Evolutionary conservation across 2,888 invertebrate genomes (phyloP).

Genomic region (Drosophila picticornis): DNA sequence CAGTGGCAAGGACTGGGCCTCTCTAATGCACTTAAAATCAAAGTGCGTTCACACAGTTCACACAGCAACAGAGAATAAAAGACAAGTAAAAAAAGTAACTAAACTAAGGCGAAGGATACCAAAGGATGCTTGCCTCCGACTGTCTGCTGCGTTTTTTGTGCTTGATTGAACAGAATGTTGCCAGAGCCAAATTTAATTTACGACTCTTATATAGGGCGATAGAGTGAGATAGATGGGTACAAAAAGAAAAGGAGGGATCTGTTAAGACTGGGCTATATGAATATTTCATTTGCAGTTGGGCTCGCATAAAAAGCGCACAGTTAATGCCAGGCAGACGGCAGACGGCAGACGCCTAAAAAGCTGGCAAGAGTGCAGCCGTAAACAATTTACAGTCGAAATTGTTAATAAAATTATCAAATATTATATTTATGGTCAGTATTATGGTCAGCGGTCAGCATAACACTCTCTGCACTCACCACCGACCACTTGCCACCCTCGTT

Average conservation of each 20-base stretch:
- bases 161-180: slow-evolving; percentile 81
- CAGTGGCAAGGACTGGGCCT: slow-evolving; percentile 69
- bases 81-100: slow-evolving; percentile 18
- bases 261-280: slow-evolving; percentile 50
- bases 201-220: slow-evolving; percentile 53
- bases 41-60: slow-evolving; percentile 75
- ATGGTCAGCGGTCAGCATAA: slow-evolving; percentile 54
- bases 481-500: slow-evolving; percentile 22
- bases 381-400: slow-evolving; percentile 79
- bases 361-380: slow-evolving; percentile 64
- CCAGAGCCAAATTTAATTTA: slow-evolving; percentile 78
- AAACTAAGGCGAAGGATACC: slow-evolving; percentile 47
- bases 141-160: slow-evolving; percentile 72
- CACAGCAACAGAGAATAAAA: slow-evolving; percentile 40
- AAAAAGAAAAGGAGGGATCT: slow-evolving; percentile 25
- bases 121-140: slow-evolving; percentile 47
- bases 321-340: slow-evolving; percentile 57
- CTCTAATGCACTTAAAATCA: slow-evolving; percentile 85
- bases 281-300: slow-evolving; percentile 71
- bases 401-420: slow-evolving; percentile 82
- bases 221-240: slow-evolving; percentile 15
- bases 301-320: slow-evolving; percentile 58
- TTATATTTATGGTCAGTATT: slow-evolving; percentile 77
- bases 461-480: neutral
- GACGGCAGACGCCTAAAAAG: slow-evolving; percentile 73